Base-by-base conservation (phyloP, 2,113 vertebrate species). In the Nibea coibor region DNA sequence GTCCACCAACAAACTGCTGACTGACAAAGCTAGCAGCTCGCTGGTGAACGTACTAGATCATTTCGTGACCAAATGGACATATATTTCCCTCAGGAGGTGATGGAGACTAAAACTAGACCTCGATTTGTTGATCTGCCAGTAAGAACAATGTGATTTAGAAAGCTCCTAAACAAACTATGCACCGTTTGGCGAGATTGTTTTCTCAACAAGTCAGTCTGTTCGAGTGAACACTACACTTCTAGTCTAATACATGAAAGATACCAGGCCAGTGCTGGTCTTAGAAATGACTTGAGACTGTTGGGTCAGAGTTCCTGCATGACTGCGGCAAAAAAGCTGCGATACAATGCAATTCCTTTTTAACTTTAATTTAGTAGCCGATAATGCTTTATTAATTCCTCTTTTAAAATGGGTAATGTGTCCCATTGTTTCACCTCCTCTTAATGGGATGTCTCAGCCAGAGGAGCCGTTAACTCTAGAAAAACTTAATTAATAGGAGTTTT, bases 401-500 rank as follows among this genome's bases (percentile, higher is more conserved):
- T 69, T 51, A 71, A 42, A 61, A 66, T 20, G 14, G 39, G 53
- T 24, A 61, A 22, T 57, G 67, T 43, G 11, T 74, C 78, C 58
- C 56, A 20, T 62, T 78, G 81, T 79, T 47, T 66, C 68, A 56
- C 22, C 42, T 70, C 51, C 51, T 57, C 24, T 74, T 80, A 87
- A 74, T 82, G 51, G 15, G 43, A 39, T 39, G 17, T 16, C 53
- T 77, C 47, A 74, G 17, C 63, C 0, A 15, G 51, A 58, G 78
- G 12, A 86, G 65, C 43, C 3, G 4, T 68, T 79, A 45, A 86
- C 31, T 56, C 24, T 73, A 53, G 67, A 70, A 63, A 12, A 80
- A 82, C 72, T 71, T 84, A 58, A 82, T 89, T 63, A 84, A 53
- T 17, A 10, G 17, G 39, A 63, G 17, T 63, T 70, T 73, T 61